Evolutionary conservation across 2,797 vertebrate species (phyloP), one percentile per base, ranked within the genome.

Genomic region (Gymnoscopelus microlampas): DNA sequence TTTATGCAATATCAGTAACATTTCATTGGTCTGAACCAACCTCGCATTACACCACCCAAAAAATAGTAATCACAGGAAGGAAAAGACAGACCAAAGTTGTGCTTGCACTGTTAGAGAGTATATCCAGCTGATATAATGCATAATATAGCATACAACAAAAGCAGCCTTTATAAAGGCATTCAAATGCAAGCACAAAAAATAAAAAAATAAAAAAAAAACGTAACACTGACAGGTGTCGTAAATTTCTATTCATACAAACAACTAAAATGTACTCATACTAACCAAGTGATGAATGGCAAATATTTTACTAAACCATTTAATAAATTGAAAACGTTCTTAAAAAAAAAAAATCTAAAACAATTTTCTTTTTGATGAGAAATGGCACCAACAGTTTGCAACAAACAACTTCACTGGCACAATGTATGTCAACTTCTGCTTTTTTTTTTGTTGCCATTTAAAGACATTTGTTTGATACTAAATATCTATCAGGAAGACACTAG

Each of bases 281-380:
- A 15, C 24, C 14, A 26, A 67, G 53, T 53, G 50, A 51, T 61
- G 4, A 54, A 50, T 55, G 23, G 55, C 24, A 35, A 26, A n/a
- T 35, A 0, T 32, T 57, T 10, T 15, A 58, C 56, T 29, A 58
- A 58, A 68, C 62, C 55, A 57, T 55, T 3, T 7, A 32, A 59
- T 4, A 35, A 14, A 23, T 10, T 68, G 70, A 68, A 72, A 72
- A 60, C 67, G 19, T 62, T 60, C n/a, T 58, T 39, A 1, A 39
- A 39, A 39, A 39, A 39, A 44, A 44, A 9, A 44, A 53, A 73
- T 73, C 83, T 39, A 86, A 86, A 85, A 83, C 61, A 5, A 39
- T 0, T 44, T 32, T 68, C 9, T 61, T 63, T 14, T 32, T 11
- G 1, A 63, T 68, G 49, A 70, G 48, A 73, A 74, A 68, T 32